These are phyloP conservation scores for Chelonoidis abingdonii DNA, from an alignment of 2,113 vertebrate genomes.

Conservation along the genomic window DNA sequence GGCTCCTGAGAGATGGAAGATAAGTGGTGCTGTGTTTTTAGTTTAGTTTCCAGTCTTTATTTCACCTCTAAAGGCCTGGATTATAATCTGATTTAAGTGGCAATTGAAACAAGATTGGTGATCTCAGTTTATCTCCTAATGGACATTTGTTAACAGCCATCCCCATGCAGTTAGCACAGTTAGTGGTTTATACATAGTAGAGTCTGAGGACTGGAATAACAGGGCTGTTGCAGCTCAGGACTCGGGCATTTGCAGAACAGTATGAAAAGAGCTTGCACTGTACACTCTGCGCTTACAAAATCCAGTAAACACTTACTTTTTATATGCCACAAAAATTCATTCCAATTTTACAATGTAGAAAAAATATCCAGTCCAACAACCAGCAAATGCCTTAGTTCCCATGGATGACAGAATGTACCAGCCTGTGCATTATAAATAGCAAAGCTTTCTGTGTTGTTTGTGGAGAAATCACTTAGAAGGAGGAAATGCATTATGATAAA, in stretches of 20 bases:
- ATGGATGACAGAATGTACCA: background rate
- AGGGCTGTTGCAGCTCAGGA: background rate
- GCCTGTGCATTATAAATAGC: constrained; percentile 2
- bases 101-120: constrained; percentile 10
- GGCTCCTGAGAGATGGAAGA: constrained; percentile 10
- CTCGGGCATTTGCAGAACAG: rapidly evolving
- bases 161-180: background rate
- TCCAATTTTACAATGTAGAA: rapidly evolving
- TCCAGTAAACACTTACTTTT: background rate
- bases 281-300: background rate
- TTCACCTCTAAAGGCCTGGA: constrained; percentile 41
- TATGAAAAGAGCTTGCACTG: background rate
- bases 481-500: background rate
- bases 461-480: background rate
- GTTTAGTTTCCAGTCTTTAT: constrained; percentile 17
- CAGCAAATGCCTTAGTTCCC: background rate
- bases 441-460: constrained; percentile 3
- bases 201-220: background rate
- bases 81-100: constrained; percentile 59
- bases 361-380: background rate
- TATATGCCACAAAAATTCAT: background rate
- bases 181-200: background rate
- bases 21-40: constrained; percentile 43
- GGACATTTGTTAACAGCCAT: background rate
- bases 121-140: constrained; percentile 9